These are phyloP conservation scores for Tupaia tana DNA, from an alignment of 2,113 vertebrate genomes.

Conservation along the genomic window DNA sequence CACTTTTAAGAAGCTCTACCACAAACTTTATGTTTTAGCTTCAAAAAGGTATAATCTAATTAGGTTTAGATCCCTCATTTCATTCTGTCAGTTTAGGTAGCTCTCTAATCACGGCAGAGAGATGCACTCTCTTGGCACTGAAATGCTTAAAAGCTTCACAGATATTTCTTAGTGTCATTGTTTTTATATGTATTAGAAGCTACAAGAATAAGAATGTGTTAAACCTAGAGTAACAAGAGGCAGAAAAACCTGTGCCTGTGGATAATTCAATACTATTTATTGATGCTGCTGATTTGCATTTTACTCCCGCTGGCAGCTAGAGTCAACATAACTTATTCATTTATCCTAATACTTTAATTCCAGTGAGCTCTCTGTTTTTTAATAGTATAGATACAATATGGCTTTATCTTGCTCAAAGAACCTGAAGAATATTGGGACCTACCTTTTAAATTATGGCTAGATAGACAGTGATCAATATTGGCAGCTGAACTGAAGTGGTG, in stretches of 20 bases:
- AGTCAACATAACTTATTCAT: conserved; percentile 65
- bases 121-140: not conserved
- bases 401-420: conserved; percentile 59
- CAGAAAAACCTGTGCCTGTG: not conserved
- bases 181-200: conserved; percentile 52
- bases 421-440: conserved; percentile 33
- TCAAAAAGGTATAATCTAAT: not conserved
- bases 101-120: conserved; percentile 25
- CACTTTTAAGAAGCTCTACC: not conserved
- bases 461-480: conserved; percentile 5
- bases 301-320: conserved; percentile 57
- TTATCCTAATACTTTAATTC: conserved; percentile 74
- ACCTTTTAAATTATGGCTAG: conserved; percentile 4
- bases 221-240: conserved; percentile 53
- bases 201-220: conserved; percentile 14
- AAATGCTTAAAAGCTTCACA: not conserved
- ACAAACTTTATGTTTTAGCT: not conserved
- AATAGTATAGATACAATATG: conserved; percentile 59
- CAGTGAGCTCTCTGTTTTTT: conserved; percentile 47
- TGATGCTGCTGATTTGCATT: conserved; percentile 66
- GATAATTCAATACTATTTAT: conserved; percentile 57
- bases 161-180: conserved; percentile 37
- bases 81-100: not conserved
- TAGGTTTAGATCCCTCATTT: not conserved
- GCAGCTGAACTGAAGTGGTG: not conserved